phyloP scores from a whole-genome alignment of 2,888 invertebrate genomes.

The Mythimna albipuncta region DNA sequence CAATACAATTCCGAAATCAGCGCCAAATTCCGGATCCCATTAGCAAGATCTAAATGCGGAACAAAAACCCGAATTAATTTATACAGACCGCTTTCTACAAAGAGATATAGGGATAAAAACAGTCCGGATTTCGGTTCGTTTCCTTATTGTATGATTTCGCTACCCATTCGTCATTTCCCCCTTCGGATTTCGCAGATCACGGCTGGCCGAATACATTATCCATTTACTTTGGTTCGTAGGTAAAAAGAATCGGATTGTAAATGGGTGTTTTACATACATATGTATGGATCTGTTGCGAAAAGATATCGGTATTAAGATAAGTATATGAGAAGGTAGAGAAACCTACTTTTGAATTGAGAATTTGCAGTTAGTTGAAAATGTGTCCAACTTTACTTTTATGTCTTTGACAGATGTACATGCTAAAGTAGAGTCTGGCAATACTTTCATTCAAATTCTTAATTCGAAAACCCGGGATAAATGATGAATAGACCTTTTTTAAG shows the following conservation, averaged over 20 bases:
- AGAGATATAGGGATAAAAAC: constrained; percentile 62
- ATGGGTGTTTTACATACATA: constrained; percentile 46
- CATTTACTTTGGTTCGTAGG: constrained; percentile 69
- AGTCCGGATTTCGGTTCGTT: constrained; percentile 68
- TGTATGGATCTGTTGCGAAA: constrained; percentile 39
- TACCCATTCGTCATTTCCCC: constrained; percentile 79
- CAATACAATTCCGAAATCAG: constrained; percentile 53
- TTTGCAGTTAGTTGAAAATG: too few relatives aligned
- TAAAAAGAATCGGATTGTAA: constrained; percentile 72
- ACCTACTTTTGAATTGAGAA: too few relatives aligned
- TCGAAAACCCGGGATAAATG: too few relatives aligned
- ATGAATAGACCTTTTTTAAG: too few relatives aligned
- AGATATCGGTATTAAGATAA: constrained; percentile 1
- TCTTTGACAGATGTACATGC: too few relatives aligned
- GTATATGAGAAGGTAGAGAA: background rate
- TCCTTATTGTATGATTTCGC: constrained; percentile 80
- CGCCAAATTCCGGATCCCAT: constrained; percentile 39
- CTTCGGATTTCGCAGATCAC: constrained; percentile 73
- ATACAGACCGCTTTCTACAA: constrained; percentile 60
- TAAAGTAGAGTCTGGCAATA: too few relatives aligned
- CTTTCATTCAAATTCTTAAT: too few relatives aligned
- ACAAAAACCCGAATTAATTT: constrained; percentile 68
- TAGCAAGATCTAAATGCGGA: constrained; percentile 54
- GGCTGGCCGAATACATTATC: constrained; percentile 77
- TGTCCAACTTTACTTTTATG: too few relatives aligned